Base-by-base conservation (phyloP, 2,797 vertebrate genomes). In the Euthynnus affinis region DNA sequence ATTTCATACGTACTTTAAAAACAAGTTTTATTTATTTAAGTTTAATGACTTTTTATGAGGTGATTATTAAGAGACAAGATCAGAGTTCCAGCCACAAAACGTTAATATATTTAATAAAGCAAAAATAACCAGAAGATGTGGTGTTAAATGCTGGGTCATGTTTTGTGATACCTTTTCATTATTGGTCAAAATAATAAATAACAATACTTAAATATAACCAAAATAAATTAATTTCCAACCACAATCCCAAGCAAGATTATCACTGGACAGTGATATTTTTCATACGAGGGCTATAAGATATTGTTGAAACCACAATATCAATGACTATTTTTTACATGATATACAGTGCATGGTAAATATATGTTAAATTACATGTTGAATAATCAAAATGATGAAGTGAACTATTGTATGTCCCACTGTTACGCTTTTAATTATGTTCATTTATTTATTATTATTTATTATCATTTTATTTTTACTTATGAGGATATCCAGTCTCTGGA, bases 11-110 rank as follows among this genome's bases (percentile, higher is more conserved):
- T 29, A 20, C 5, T 27, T 18, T 96, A 95, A 96, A 93, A 42
- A 13, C 12, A 95, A 94, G 93, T 93, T n/a, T n/a, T n/a, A n/a
- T n/a, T n/a, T n/a, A n/a, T n/a, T n/a, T 93, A 93, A 94, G 96
- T 97, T 96, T 94, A 97, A 97, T 97, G 95, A 96, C 96, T 65
- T 74, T 96, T 96, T 94, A 95, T 94, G 95, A 96, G 95, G 95
- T 96, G 95, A 96, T 97, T 97, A 97, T 97, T 96, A 97, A 96
- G 93, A 94, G 92, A 94, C 92, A 92, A 91, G 86, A 93, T 92
- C 88, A 88, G 87, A 94, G 93, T 93, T 89, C 88, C 93, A 95
- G 93, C 93, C 90, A 93, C 92, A 92, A 93, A 91, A 91, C 89
- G 92, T 92, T 95, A 23, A 94, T 94, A 91, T 95, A 93, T 95